These are phyloP conservation scores for Pygmarrhopalites habei DNA, from an alignment of 1,140 invertebrate genomes.

Conservation along the genomic window DNA sequence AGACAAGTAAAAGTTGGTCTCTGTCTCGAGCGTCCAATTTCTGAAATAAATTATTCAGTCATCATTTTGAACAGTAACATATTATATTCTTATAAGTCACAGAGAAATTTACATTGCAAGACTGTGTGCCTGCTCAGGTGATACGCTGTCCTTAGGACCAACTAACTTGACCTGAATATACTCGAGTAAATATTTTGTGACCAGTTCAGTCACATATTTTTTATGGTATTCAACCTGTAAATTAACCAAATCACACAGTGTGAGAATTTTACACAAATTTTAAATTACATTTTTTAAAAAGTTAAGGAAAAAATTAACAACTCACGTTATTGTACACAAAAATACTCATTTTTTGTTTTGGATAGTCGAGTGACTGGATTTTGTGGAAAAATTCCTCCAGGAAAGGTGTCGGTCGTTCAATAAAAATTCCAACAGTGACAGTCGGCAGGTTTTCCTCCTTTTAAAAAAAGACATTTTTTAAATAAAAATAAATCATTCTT, in stretches of 20 bases:
- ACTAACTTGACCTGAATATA: constrained; percentile 67
- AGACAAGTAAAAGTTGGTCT: constrained; percentile 75
- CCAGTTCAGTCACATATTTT: constrained; percentile 56
- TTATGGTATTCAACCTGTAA: constrained; percentile 61
- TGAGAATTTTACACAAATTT: not conserved
- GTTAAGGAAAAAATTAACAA: constrained; percentile 13
- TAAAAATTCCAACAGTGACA: constrained; percentile 72
- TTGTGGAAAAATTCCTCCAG: constrained; percentile 77
- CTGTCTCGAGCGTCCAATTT: too few relatives aligned
- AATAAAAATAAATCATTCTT: too few relatives aligned
- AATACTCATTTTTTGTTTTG: constrained; percentile 76
- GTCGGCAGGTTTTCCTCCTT: constrained; percentile 53
- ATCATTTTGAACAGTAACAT: not conserved
- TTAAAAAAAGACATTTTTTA: too few relatives aligned
- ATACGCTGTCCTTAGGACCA: constrained; percentile 57
- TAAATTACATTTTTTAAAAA: not conserved
- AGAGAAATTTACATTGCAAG: constrained; percentile 69
- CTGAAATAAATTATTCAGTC: not conserved
- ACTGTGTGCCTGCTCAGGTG: constrained; percentile 68
- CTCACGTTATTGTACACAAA: constrained; percentile 73
- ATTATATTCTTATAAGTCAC: constrained; percentile 6
- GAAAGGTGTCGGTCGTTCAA: constrained; percentile 83
- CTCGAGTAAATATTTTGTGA: constrained; percentile 50
- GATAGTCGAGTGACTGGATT: constrained; percentile 68
- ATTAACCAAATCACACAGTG: not conserved